Percentiles rank a stretch among this genome's conserved stretches.
Evolutionary conservation across 2,797 vertebrate genomes (phyloP).

Genomic region (Selene dorsalis): DNA sequence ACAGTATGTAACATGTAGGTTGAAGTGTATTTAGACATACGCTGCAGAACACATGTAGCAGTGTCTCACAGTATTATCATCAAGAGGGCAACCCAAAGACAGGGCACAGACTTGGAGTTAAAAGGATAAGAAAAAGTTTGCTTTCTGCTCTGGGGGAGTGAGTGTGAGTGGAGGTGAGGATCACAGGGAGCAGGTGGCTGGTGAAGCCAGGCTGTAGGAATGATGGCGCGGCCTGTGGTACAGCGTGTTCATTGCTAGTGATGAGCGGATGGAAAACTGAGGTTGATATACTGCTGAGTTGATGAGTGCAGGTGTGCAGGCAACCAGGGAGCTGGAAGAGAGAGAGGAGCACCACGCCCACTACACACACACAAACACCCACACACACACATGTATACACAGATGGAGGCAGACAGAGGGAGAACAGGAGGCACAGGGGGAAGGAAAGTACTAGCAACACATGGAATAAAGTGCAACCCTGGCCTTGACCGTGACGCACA

Average conservation of each 20-base stretch:
- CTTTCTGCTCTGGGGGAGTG: background rate
- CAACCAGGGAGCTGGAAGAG: slow-evolving; percentile 5
- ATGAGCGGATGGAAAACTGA: slow-evolving; percentile 4
- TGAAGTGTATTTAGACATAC: slow-evolving; percentile 35
- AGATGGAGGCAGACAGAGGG: background rate
- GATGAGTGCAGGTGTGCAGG: slow-evolving; percentile 18
- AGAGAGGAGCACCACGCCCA: background rate
- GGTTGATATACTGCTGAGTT: background rate
- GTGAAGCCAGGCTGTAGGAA: background rate
- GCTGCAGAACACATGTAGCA: slow-evolving; percentile 4
- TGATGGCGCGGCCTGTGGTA: background rate
- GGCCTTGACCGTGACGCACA: background rate
- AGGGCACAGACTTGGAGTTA: background rate
- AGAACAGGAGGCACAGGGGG: background rate
- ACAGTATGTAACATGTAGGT: slow-evolving; percentile 21
- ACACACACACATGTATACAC: background rate
- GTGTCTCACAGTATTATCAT: slow-evolving; percentile 1
- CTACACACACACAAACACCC: background rate
- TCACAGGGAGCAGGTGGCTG: background rate
- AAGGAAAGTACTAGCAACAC: background rate
- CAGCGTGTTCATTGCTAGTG: slow-evolving; percentile 8
- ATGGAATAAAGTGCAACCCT: background rate
- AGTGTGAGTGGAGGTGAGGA: background rate
- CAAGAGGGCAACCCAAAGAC: background rate
- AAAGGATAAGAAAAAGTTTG: background rate